phyloP scores from a whole-genome alignment of 2,888 invertebrate species.

The Lutraria lutraria region DNA sequence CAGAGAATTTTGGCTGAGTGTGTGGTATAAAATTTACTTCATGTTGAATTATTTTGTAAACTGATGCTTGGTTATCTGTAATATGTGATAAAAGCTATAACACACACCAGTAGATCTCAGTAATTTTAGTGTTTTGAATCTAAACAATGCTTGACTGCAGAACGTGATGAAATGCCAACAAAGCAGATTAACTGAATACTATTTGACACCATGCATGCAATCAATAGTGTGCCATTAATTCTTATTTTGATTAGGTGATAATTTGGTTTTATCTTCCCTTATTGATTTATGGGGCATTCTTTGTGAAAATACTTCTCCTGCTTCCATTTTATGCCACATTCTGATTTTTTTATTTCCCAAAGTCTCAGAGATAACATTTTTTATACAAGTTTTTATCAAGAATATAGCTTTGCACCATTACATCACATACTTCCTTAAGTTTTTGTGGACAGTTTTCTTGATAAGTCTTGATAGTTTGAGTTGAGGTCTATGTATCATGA shows the following conservation, averaged over 20 bases:
- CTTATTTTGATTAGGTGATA: slow-evolving; percentile 30
- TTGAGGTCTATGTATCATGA: no score
- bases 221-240: slow-evolving; percentile 39
- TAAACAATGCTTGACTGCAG: slow-evolving; percentile 13
- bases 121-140: neutral
- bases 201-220: slow-evolving; percentile 24
- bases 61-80: neutral
- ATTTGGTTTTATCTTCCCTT: slow-evolving; percentile 14
- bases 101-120: neutral
- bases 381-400: neutral
- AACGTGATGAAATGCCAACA: slow-evolving; percentile 28
- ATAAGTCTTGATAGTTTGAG: neutral
- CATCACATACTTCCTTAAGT: neutral
- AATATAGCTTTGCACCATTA: slow-evolving; percentile 5
- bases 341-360: neutral
- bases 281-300: slow-evolving; percentile 5
- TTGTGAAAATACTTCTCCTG: neutral
- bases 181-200: slow-evolving; percentile 19
- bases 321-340: neutral
- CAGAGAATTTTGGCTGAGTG: neutral
- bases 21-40: neutral
- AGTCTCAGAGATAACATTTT: neutral
- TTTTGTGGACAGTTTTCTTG: neutral
- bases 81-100: slow-evolving; percentile 5
- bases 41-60: slow-evolving; percentile 3